These are phyloP conservation scores for Gallinago stenura DNA, from an alignment of 2,797 vertebrate genomes.

Conservation along the genomic window DNA sequence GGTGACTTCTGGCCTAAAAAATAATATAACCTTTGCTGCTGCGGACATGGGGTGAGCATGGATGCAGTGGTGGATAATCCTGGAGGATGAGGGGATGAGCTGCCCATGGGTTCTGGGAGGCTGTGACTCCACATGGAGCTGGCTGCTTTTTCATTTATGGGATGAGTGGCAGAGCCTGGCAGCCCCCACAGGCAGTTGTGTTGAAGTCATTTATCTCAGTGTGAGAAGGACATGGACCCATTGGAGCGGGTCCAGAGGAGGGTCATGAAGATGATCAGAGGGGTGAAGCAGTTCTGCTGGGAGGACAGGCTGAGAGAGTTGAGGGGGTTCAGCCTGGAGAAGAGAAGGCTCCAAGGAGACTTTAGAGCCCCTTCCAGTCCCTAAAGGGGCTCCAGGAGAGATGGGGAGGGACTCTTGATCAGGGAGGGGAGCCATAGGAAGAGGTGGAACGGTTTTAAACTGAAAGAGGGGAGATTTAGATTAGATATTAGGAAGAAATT, in stretches of 20 bases:
- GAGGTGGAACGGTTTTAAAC: too few relatives aligned
- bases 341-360: not conserved
- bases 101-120: not conserved
- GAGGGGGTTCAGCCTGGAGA: not conserved
- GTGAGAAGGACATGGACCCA: not conserved
- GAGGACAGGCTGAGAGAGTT: not conserved
- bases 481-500: too few relatives aligned
- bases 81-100: not conserved
- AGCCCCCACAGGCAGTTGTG: not conserved
- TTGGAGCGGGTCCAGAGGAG: not conserved
- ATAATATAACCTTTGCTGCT: not conserved
- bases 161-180: not conserved
- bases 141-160: accelerated
- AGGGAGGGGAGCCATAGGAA: not conserved
- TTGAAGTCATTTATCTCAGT: not conserved
- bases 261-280: not conserved
- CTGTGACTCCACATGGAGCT: not conserved
- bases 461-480: too few relatives aligned
- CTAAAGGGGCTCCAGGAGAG: not conserved
- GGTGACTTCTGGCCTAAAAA: not conserved
- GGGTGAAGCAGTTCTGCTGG: not conserved
- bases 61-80: not conserved
- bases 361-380: not conserved
- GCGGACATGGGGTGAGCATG: not conserved
- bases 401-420: not conserved